Evolutionary conservation across 2,797 vertebrate species (phyloP).

Genomic region (Heteromormyrus szaboi): DNA sequence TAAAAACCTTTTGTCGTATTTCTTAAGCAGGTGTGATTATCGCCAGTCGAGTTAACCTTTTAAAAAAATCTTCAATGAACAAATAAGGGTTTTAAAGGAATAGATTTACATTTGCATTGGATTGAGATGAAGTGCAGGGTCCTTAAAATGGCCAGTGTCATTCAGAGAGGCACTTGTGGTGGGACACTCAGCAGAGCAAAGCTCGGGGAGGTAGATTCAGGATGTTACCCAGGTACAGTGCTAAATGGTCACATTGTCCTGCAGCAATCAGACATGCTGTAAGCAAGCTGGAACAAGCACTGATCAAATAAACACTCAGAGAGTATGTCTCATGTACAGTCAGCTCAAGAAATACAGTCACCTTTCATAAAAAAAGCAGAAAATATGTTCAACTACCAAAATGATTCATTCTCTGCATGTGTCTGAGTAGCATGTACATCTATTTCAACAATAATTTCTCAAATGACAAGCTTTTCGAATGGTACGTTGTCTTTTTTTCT

Average conservation of each 20-base stretch:
- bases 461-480: background rate
- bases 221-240: background rate
- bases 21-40: background rate
- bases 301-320: background rate
- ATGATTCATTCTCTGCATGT: background rate
- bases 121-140: background rate
- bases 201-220: background rate
- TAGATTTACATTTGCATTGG: background rate
- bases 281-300: background rate
- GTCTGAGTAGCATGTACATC: background rate
- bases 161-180: background rate
- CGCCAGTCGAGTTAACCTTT: background rate
- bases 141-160: background rate
- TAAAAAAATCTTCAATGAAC: background rate
- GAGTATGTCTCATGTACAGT: background rate
- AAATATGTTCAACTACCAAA: background rate
- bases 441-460: background rate
- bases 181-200: background rate
- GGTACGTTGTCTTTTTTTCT: background rate
- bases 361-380: background rate
- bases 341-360: background rate
- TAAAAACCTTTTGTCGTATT: background rate
- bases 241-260: background rate
- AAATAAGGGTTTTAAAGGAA: background rate
- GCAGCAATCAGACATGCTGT: background rate